A percentile compares a stretch with the other conserved stretches of the same genome.
phyloP scores from a whole-genome alignment of 2,888 invertebrate genomes.

The Tupiocoris notatus region DNA sequence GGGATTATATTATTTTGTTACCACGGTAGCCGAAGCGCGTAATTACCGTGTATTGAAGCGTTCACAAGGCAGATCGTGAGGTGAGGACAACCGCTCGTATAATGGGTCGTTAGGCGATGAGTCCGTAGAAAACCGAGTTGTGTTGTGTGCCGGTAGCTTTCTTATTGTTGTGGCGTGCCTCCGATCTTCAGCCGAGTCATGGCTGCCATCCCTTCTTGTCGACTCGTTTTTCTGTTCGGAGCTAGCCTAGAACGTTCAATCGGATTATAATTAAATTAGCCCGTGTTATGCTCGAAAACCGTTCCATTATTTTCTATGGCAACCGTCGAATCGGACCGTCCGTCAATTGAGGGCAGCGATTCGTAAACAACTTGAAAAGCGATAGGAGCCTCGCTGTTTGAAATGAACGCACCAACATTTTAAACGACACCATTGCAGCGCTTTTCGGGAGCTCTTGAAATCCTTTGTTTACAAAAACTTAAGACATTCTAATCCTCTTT shows the following conservation, averaged over 20 bases:
- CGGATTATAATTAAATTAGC: slow-evolving; percentile 44
- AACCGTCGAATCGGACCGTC: slow-evolving; percentile 16
- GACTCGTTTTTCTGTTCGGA: background rate
- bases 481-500: too few species aligned
- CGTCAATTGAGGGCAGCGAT: slow-evolving; percentile 39
- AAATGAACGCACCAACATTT: too few species aligned
- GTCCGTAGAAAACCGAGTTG: slow-evolving; percentile 36
- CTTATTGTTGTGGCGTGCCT: background rate
- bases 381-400: background rate
- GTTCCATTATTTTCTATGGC: background rate
- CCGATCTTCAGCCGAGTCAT: slow-evolving; percentile 1
- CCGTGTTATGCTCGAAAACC: slow-evolving; percentile 25
- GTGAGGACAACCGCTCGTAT: slow-evolving; percentile 34
- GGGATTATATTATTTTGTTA: slow-evolving; percentile 11
- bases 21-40: slow-evolving; percentile 30
- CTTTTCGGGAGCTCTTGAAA: too few species aligned
- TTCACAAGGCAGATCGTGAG: slow-evolving; percentile 31
- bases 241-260: slow-evolving; percentile 22
- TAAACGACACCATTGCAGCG: too few species aligned
- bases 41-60: slow-evolving; percentile 36
- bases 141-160: background rate
- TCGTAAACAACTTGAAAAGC: slow-evolving; percentile 23
- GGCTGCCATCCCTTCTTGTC: background rate
- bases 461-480: too few species aligned
- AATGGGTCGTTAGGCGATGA: slow-evolving; percentile 41